phyloP scores from a whole-genome alignment of 1,140 invertebrate genomes.

The Zaprionus tsacasi region DNA sequence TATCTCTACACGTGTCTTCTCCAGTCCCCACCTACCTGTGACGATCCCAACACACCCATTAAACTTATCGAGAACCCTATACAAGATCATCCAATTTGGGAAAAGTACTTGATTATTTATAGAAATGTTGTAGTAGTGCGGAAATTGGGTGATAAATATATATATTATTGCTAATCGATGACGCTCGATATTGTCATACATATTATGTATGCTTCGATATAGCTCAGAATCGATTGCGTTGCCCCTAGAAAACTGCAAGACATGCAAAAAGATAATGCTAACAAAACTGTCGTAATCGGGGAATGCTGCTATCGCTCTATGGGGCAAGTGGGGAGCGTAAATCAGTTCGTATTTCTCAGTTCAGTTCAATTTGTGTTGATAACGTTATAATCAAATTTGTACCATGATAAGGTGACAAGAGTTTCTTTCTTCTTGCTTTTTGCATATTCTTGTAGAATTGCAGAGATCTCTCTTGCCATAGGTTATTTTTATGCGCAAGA shows the following conservation, averaged over 20 bases:
- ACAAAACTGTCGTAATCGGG: slow-evolving; percentile 23
- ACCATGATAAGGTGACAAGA: slow-evolving; percentile 46
- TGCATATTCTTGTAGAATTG: background rate
- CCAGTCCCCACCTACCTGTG: background rate
- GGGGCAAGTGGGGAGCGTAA: slow-evolving; percentile 40
- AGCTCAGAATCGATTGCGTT: background rate
- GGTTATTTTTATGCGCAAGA: background rate
- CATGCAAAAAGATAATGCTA: slow-evolving; percentile 17
- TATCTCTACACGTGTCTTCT: slow-evolving; percentile 1
- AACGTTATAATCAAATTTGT: slow-evolving; percentile 43
- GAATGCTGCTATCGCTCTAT: slow-evolving; percentile 28
- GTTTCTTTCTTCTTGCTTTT: slow-evolving; percentile 16
- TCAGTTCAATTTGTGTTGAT: slow-evolving; percentile 31
- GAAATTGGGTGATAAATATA: slow-evolving; percentile 8
- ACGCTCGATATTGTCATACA: background rate
- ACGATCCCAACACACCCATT: background rate
- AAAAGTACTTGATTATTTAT: background rate
- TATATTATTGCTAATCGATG: slow-evolving; percentile 1
- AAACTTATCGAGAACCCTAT: background rate
- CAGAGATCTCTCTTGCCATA: background rate
- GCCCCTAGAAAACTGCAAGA: slow-evolving; percentile 13
- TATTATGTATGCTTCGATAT: background rate
- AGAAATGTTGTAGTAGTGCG: background rate
- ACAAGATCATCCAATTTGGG: background rate
- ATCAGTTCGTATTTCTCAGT: slow-evolving; percentile 40